Base-by-base conservation (phyloP, 2,797 vertebrate species). In the Ceryle rudis region DNA sequence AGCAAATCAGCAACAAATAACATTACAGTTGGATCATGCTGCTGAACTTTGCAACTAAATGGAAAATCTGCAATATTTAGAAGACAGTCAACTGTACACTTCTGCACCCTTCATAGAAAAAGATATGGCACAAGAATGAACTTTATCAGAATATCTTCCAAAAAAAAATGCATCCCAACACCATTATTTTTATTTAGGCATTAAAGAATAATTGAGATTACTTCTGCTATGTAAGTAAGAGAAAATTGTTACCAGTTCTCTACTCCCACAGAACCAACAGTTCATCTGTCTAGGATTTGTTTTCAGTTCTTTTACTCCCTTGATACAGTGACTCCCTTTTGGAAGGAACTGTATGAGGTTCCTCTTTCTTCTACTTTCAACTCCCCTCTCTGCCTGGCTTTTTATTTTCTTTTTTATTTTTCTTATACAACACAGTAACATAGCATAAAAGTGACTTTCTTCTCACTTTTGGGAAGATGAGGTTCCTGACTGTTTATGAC, bases 181-280 rank as follows among this genome's bases (percentile, higher is more conserved):
- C 6, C 14, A 57, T 41, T 5, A 29, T 11, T 75, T 88, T 73
- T 72, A 61, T 41, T 44, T 49, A 64, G 13, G 11, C 4, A 7
- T 41, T 37, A 41, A 55, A 79, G 47, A 55, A 4, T n/a, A 74
- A 46, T 3, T n/a, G 35, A 88, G 15, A 22, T 88, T 64, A 31
- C 2, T 81, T 81, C 25, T 37, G 0, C 7, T 37, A 0, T 3
- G 2, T 12, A 35, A 29, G 19, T 17, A 22, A 23, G 23, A 79
- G 10, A 5, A 42, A 75, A 67, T 51, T 4, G 4, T 23, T 26
- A 2, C 14, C 33, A 9, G 6, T 10, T 66, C 28, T 61, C 11
- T 13, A 46, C 6, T 79, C 12, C 12, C 20, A 51, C 9, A 35
- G 7, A 9, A 57, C 5, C 13, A 26, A 33, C 31, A 35, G 16